phyloP scores from a whole-genome alignment of 2,113 vertebrate genomes.

The Chaetorhynchus papuensis region DNA sequence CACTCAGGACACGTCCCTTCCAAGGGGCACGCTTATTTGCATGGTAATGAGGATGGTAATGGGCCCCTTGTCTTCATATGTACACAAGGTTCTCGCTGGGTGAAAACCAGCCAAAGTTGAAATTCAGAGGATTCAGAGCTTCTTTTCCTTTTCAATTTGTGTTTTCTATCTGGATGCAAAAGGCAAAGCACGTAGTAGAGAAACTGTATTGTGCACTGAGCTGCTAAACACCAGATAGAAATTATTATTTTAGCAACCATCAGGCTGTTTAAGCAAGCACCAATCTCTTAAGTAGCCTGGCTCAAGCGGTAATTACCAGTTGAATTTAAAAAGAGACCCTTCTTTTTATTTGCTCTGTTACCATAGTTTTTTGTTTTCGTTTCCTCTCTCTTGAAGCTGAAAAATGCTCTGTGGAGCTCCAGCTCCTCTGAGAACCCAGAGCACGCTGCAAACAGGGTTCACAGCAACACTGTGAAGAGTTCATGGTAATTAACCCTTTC shows the following conservation, averaged over 20 bases:
- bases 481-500: not conserved
- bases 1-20: constrained; percentile 8
- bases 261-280: not conserved
- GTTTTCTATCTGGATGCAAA: not conserved
- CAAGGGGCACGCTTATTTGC: constrained; percentile 2
- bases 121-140: not conserved
- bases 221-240: not conserved
- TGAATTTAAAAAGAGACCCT: constrained; percentile 25
- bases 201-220: not conserved
- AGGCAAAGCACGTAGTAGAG: not conserved
- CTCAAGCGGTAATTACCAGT: not conserved
- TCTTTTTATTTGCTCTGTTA: constrained; percentile 46
- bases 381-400: not conserved
- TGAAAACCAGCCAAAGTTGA: not conserved
- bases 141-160: not conserved
- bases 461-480: not conserved
- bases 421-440: not conserved
- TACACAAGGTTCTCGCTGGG: not conserved
- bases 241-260: not conserved
- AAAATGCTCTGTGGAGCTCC: not conserved
- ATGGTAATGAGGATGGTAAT: constrained; percentile 42
- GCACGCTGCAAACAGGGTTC: not conserved
- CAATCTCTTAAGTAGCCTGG: not conserved
- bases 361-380: constrained; percentile 19
- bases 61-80: constrained; percentile 19